Conservation (phyloP, 2,888 invertebrate species). For the Leptopilina myrica region DNA sequence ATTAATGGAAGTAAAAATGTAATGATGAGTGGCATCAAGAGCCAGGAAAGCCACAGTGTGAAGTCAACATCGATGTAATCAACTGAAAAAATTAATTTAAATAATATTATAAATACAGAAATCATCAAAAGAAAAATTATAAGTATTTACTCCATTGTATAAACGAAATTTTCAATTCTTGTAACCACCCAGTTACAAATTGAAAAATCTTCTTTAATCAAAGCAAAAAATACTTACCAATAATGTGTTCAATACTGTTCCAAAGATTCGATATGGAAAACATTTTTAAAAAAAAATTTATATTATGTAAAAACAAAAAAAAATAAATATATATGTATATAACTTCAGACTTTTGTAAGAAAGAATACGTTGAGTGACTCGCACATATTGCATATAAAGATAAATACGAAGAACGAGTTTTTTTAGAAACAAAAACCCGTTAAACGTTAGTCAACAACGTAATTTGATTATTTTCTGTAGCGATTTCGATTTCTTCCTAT, state of each 20-base stretch:
- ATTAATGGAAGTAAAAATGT: constrained; percentile 91
- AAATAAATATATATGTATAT: neutral
- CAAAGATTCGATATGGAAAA: constrained; percentile 61
- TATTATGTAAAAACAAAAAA: neutral
- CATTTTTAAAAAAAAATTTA: constrained; percentile 58
- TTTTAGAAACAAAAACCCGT: constrained; percentile 7
- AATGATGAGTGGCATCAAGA: constrained; percentile 88
- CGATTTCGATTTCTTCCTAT: neutral
- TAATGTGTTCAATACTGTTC: constrained; percentile 62
- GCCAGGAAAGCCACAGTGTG: constrained; percentile 90
- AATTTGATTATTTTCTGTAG: neutral
- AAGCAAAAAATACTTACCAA: constrained; percentile 62
- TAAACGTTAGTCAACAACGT: constrained; percentile 18
- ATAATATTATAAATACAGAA: neutral
- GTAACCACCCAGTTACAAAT: no score
- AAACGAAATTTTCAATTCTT: no score
- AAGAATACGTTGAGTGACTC: neutral
- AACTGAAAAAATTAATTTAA: constrained; percentile 78
- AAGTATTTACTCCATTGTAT: no score
- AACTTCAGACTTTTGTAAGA: neutral
- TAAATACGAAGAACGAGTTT: constrained; percentile 9
- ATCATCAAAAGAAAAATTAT: neutral
- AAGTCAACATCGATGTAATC: constrained; percentile 90
- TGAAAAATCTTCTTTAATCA: neutral
- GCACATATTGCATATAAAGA: constrained; percentile 1